phyloP scores from a whole-genome alignment of 64 coral and sea anemone species.

The Porites lutea region DNA sequence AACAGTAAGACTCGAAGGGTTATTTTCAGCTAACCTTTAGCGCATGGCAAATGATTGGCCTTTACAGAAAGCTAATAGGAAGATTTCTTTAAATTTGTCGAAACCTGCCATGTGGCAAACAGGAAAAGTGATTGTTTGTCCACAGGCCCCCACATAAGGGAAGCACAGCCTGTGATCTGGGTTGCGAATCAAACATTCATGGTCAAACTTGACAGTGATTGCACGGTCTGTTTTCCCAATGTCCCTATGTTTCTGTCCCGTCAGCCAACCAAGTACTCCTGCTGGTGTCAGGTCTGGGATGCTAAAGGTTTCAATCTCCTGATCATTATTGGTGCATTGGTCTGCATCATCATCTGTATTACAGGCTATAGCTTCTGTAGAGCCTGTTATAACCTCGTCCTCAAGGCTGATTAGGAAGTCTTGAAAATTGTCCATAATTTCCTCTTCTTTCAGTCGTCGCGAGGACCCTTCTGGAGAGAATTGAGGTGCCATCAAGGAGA shows the following conservation, averaged over 20 bases:
- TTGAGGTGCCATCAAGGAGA: conserved; percentile 56
- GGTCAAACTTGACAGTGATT: conserved; percentile 67
- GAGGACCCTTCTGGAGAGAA: conserved; percentile 16
- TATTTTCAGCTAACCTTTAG: background rate
- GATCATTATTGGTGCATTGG: background rate
- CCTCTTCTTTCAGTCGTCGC: background rate
- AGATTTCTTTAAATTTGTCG: conserved; percentile 49
- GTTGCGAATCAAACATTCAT: conserved; percentile 58
- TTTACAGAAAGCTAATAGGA: conserved; percentile 66
- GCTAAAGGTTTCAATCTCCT: conserved; percentile 17
- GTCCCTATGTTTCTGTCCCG: conserved; percentile 63
- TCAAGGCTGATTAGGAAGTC: conserved; percentile 38
- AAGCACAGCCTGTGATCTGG: conserved; percentile 74
- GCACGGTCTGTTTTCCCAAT: conserved; percentile 22
- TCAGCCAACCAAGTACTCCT: conserved; percentile 74
- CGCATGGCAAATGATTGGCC: conserved; percentile 63
- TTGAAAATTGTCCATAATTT: conserved; percentile 39
- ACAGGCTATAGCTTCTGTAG: conserved; percentile 55
- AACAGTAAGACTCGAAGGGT: no score
- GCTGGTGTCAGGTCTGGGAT: conserved; percentile 27
- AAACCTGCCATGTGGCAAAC: conserved; percentile 54
- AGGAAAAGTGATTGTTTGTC: conserved; percentile 60
- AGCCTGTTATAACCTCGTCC: background rate
- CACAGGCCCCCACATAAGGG: conserved; percentile 61
- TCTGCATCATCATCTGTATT: conserved; percentile 55